These are phyloP conservation scores for Micromussa lordhowensis DNA, from an alignment of 92 coral and sea anemone genomes.

Conservation along the genomic window DNA sequence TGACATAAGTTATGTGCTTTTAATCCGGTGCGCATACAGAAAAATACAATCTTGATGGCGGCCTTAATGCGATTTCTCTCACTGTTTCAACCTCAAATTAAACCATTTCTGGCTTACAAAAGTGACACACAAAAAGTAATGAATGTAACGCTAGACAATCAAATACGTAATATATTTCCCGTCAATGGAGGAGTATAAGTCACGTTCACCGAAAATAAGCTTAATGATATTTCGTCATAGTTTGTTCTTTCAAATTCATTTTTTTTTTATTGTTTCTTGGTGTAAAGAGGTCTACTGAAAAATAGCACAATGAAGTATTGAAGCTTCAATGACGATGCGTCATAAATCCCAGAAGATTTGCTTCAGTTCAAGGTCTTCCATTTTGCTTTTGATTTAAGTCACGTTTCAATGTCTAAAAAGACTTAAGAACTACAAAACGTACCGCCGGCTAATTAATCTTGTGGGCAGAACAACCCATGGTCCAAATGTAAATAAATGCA, in stretches of 20 bases:
- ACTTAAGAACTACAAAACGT: constrained; percentile 9
- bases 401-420: constrained; percentile 4
- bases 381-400: background rate
- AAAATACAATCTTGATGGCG: background rate
- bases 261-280: background rate
- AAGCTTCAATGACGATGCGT: constrained; percentile 3
- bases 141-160: background rate
- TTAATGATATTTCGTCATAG: background rate
- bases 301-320: background rate
- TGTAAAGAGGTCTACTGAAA: background rate
- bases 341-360: constrained; percentile 8
- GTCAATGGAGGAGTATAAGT: background rate
- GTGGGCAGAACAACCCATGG: constrained; percentile 25
- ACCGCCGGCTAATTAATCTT: constrained; percentile 48
- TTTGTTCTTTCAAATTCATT: constrained; percentile 1
- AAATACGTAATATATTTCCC: background rate
- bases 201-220: constrained; percentile 6
- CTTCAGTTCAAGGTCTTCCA: background rate
- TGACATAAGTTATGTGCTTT: background rate
- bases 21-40: background rate
- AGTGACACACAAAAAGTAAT: background rate
- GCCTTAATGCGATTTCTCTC: background rate
- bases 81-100: background rate
- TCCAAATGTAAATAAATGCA: constrained; percentile 27
- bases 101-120: background rate